Evolutionary conservation across 92 coral and sea anemone genomes (phyloP).

Genomic region (Scolanthus callimorphus): DNA sequence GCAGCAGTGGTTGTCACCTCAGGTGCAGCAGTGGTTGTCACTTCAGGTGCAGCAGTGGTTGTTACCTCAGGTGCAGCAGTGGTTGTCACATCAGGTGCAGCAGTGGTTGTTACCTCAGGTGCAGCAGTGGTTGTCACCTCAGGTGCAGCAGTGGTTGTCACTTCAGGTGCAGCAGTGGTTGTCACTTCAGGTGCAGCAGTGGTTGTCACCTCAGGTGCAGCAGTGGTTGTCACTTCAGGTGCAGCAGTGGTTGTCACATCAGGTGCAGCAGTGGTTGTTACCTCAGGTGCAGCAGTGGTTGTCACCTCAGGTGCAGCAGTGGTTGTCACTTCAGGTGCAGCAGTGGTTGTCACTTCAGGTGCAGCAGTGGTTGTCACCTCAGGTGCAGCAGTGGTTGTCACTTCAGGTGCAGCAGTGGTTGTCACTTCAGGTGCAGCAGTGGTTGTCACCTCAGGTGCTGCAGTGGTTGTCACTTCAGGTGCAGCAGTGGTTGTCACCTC

Average conservation of each 20-base stretch:
- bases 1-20: background rate
- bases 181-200: conserved; percentile 7
- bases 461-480: no score
- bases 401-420: no score
- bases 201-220: background rate
- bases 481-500: no score
- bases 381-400: no score
- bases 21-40: background rate
- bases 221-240: background rate
- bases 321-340: conserved; percentile 1
- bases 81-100: conserved; percentile 11
- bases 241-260: conserved; percentile 1
- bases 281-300: conserved; percentile 9
- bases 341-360: no score
- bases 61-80: conserved; percentile 4
- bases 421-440: no score
- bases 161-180: background rate
- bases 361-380: no score
- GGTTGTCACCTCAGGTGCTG: no score
- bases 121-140: conserved; percentile 2
- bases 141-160: background rate
- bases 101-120: conserved; percentile 3
- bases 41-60: background rate
- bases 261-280: background rate
- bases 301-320: background rate